A percentile compares a stretch with the other conserved stretches of the same genome.
These are phyloP conservation scores for Tragelaphus imberbis DNA, from an alignment of 2,113 vertebrate genomes.

Conservation along the genomic window DNA sequence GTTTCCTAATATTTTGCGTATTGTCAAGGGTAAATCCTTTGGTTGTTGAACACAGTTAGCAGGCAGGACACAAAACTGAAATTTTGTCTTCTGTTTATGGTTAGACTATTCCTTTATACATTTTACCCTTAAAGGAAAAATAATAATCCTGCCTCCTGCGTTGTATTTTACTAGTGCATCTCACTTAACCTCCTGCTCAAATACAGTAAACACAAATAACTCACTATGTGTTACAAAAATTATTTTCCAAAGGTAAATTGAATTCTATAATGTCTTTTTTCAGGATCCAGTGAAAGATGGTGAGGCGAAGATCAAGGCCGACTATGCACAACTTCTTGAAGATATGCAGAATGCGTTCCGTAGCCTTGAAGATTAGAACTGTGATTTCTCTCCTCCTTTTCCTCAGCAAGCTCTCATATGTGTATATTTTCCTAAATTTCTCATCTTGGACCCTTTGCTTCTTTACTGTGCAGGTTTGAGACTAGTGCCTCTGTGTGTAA, in stretches of 20 bases:
- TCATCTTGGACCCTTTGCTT: constrained; percentile 79
- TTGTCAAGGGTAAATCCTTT: background rate
- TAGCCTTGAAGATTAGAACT: constrained; percentile 92
- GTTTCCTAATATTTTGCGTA: background rate
- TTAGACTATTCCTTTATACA: background rate
- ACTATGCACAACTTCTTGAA: constrained; percentile 93
- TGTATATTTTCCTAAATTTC: constrained; percentile 71
- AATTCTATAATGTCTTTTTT: constrained; percentile 46
- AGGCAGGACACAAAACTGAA: background rate
- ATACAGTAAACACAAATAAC: background rate
- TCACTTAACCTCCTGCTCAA: background rate
- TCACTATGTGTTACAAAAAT: background rate
- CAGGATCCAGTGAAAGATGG: constrained; percentile 97
- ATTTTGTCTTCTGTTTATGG: background rate
- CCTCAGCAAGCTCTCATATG: constrained; percentile 54
- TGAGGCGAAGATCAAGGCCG: constrained; percentile 93
- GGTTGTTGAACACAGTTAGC: background rate
- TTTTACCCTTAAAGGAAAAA: background rate
- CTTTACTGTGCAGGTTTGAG: constrained; percentile 76
- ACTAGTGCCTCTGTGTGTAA: constrained; percentile 77
- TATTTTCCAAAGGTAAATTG: constrained; percentile 7
- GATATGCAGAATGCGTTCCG: constrained; percentile 99
- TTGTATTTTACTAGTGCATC: background rate
- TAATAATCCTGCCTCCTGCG: constrained; percentile 11
- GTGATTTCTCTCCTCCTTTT: constrained; percentile 28